These are phyloP conservation scores for Dendrolimus houi DNA, from an alignment of 2,888 invertebrate genomes.

Conservation along the genomic window DNA sequence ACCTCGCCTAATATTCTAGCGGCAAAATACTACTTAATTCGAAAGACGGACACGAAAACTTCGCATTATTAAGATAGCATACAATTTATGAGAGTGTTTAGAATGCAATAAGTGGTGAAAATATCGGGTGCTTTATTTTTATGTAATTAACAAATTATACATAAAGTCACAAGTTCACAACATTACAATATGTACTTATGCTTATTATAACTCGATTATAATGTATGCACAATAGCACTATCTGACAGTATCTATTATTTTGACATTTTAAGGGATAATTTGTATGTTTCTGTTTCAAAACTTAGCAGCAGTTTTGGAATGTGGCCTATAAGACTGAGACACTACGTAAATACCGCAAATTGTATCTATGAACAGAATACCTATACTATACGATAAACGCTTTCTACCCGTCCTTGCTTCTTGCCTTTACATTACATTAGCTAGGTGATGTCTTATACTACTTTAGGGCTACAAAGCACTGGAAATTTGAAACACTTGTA, in stretches of 20 bases:
- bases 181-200: slow-evolving; percentile 9
- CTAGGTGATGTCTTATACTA: slow-evolving; percentile 48
- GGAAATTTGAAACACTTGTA: too few relatives aligned
- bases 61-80: slow-evolving; percentile 27
- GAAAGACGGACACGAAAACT: slow-evolving; percentile 28
- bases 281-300: slow-evolving; percentile 21
- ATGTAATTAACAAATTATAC: slow-evolving; percentile 50
- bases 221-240: slow-evolving; percentile 44
- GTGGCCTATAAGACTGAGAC: slow-evolving; percentile 71
- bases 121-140: slow-evolving; percentile 66
- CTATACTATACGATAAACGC: slow-evolving; percentile 53
- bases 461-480: too few relatives aligned
- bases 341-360: slow-evolving; percentile 67
- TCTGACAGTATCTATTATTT: slow-evolving; percentile 33
- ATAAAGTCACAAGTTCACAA: slow-evolving; percentile 2
- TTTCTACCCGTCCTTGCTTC: slow-evolving; percentile 75
- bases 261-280: neutral
- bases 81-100: slow-evolving; percentile 35
- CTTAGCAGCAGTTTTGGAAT: slow-evolving; percentile 50
- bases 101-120: slow-evolving; percentile 52
- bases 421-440: slow-evolving; percentile 67
- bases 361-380: slow-evolving; percentile 63
- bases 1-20: slow-evolving; percentile 31
- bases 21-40: slow-evolving; percentile 29
- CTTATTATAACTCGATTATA: neutral